Percentiles rank a stretch among this genome's conserved stretches.
Evolutionary conservation across 1,140 invertebrate genomes (phyloP).

Genomic region (Stegodyphus mimosarum): DNA sequence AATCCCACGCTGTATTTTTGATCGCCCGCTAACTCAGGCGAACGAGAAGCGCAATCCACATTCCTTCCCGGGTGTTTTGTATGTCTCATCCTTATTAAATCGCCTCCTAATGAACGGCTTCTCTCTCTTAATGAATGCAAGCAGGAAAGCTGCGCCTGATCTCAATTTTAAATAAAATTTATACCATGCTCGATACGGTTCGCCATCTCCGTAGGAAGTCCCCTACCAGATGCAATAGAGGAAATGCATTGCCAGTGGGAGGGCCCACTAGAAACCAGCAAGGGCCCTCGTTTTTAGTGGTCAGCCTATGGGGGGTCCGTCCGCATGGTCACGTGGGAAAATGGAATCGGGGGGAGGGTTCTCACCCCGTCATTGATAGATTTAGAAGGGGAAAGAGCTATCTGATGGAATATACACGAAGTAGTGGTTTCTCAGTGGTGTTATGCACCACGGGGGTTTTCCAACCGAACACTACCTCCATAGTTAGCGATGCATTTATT

Average conservation of each 20-base stretch:
- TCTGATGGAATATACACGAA: constrained; percentile 58
- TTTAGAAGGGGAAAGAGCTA: constrained; percentile 52
- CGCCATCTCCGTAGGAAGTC: neutral
- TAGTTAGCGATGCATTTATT: constrained; percentile 59
- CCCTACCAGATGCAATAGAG: constrained; percentile 54
- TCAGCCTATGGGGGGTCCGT: constrained; percentile 54
- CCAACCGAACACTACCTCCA: constrained; percentile 53
- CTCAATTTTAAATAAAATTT: constrained; percentile 60
- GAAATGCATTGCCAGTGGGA: constrained; percentile 53
- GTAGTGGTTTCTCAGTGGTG: constrained; percentile 58
- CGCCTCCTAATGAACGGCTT: constrained; percentile 15
- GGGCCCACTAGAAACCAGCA: constrained; percentile 58
- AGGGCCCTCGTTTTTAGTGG: constrained; percentile 60
- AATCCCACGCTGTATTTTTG: too few relatives aligned
- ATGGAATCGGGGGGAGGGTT: constrained; percentile 34
- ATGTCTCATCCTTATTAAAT: too few relatives aligned
- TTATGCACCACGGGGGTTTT: constrained; percentile 39
- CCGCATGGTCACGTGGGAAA: constrained; percentile 59
- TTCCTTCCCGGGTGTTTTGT: too few relatives aligned
- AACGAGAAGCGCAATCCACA: too few relatives aligned
- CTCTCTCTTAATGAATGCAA: constrained; percentile 1
- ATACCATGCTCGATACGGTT: constrained; percentile 28
- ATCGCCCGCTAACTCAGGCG: too few relatives aligned
- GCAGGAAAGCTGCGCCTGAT: constrained; percentile 22
- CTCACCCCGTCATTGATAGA: constrained; percentile 55